phyloP scores from a whole-genome alignment of 2,888 invertebrate genomes.

The Drosophila helvetica region DNA sequence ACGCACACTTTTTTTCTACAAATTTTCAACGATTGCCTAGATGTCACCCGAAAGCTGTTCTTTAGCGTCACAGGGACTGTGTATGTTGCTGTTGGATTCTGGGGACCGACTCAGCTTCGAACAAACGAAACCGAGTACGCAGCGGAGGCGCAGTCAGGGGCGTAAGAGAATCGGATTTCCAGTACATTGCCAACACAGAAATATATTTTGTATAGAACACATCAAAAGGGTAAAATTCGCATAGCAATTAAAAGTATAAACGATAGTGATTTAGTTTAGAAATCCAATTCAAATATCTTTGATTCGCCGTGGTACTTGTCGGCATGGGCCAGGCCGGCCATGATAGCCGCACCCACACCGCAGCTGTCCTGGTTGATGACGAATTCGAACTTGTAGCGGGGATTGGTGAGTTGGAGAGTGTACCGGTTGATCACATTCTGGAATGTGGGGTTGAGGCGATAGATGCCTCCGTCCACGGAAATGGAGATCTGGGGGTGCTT shows the following conservation, averaged over 20 bases:
- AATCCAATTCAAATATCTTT: constrained; percentile 28
- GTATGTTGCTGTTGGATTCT: too few relatives aligned
- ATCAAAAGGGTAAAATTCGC: not conserved
- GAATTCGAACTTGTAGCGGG: constrained; percentile 39
- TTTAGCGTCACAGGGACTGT: too few relatives aligned
- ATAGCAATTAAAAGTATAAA: constrained; percentile 90
- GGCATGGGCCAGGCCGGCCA: constrained; percentile 87
- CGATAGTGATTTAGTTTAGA: constrained; percentile 3
- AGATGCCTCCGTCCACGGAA: constrained; percentile 66
- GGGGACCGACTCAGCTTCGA: too few relatives aligned
- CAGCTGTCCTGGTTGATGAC: constrained; percentile 61
- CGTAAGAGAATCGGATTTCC: too few relatives aligned
- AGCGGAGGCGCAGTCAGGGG: too few relatives aligned
- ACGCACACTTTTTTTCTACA: too few relatives aligned
- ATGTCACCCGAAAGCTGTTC: too few relatives aligned
- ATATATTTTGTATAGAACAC: not conserved
- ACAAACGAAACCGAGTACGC: too few relatives aligned
- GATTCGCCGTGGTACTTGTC: constrained; percentile 9
- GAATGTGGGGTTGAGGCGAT: constrained; percentile 57
- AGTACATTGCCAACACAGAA: too few relatives aligned
- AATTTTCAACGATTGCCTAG: too few relatives aligned
- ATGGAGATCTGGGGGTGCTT: constrained; percentile 18
- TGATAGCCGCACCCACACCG: constrained; percentile 67
- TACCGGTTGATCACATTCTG: constrained; percentile 35
- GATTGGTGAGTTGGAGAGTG: constrained; percentile 23